Evolutionary conservation across 2,797 vertebrate species (phyloP).

Genomic region (Hippocampus kuda): DNA sequence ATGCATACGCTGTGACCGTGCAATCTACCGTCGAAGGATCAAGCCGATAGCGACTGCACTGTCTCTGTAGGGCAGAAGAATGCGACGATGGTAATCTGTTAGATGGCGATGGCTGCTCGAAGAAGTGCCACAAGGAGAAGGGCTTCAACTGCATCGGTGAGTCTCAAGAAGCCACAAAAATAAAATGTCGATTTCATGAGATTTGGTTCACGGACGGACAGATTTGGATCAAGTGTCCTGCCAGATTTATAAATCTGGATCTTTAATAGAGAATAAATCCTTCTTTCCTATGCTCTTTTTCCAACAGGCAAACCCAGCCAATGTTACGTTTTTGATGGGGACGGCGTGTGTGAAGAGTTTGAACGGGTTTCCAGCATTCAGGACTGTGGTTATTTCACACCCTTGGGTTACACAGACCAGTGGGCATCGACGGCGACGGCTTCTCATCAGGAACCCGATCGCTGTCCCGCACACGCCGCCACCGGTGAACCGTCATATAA

Average conservation of each 20-base stretch:
- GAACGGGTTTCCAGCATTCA: slow-evolving; percentile 71
- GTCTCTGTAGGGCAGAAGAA: slow-evolving; percentile 71
- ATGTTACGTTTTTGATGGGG: slow-evolving; percentile 82
- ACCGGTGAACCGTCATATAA: slow-evolving; percentile 77
- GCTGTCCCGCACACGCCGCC: slow-evolving; percentile 72
- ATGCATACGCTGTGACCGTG: slow-evolving; percentile 28
- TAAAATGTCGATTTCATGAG: slow-evolving; percentile 38
- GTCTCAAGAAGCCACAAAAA: slow-evolving; percentile 49
- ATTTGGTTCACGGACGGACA: slow-evolving; percentile 51
- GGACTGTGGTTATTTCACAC: slow-evolving; percentile 83
- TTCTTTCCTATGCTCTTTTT: slow-evolving; percentile 7
- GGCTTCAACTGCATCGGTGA: slow-evolving; percentile 83
- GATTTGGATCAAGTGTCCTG: slow-evolving; percentile 36
- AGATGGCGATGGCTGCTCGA: slow-evolving; percentile 89
- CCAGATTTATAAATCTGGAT: slow-evolving; percentile 46
- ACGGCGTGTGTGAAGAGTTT: slow-evolving; percentile 81
- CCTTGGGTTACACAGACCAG: slow-evolving; percentile 76
- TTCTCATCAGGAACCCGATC: slow-evolving; percentile 72
- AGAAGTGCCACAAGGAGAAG: slow-evolving; percentile 74
- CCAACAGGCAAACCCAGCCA: slow-evolving; percentile 81
- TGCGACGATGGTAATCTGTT: slow-evolving; percentile 86
- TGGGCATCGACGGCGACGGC: slow-evolving; percentile 78
- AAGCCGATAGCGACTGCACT: slow-evolving; percentile 6
- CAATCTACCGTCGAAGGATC: not conserved
- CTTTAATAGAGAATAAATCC: slow-evolving; percentile 1